These are phyloP conservation scores for Matsumurasca onukii DNA, from an alignment of 1,140 invertebrate genomes.

Conservation along the genomic window DNA sequence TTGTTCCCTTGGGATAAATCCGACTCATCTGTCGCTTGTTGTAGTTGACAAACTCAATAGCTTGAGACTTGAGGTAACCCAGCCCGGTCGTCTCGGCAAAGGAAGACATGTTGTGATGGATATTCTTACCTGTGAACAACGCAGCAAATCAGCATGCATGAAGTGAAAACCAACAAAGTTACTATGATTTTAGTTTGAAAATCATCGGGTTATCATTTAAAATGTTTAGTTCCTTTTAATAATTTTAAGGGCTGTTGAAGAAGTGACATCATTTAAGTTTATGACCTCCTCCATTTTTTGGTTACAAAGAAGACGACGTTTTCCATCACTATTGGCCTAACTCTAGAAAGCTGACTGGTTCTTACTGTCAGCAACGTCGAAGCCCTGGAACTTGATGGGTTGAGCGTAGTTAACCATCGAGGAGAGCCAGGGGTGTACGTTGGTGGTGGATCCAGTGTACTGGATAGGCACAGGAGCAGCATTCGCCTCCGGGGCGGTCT, in stretches of 20 bases:
- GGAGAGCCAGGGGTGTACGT: slow-evolving; percentile 98
- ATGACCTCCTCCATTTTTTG: no score
- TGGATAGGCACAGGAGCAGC: slow-evolving; percentile 67
- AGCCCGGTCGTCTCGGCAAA: slow-evolving; percentile 96
- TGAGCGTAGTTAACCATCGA: slow-evolving; percentile 99
- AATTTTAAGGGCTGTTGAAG: no score
- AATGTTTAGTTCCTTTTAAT: no score
- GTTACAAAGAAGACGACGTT: no score
- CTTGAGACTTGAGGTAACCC: slow-evolving; percentile 91
- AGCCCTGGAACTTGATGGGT: slow-evolving; percentile 98
- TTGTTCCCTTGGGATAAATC: slow-evolving; percentile 97
- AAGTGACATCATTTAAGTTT: no score
- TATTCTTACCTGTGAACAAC: slow-evolving; percentile 89
- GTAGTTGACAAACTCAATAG: slow-evolving; percentile 99
- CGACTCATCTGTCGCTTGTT: slow-evolving; percentile 99
- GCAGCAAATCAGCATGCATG: no score
- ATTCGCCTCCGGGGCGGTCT: slow-evolving; percentile 53
- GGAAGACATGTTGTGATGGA: slow-evolving; percentile 98
- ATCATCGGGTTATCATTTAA: no score
- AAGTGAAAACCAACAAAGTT: no score
- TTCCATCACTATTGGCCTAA: no score
- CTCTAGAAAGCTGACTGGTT: no score
- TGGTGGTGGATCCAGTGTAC: slow-evolving; percentile 97
- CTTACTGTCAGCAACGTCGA: slow-evolving; percentile 95
- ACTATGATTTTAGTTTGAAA: no score